A percentile compares a stretch with the other conserved stretches of the same genome.
These are phyloP conservation scores for Pachycephus smyrnensis DNA, from an alignment of 2,888 invertebrate genomes.

Conservation along the genomic window DNA sequence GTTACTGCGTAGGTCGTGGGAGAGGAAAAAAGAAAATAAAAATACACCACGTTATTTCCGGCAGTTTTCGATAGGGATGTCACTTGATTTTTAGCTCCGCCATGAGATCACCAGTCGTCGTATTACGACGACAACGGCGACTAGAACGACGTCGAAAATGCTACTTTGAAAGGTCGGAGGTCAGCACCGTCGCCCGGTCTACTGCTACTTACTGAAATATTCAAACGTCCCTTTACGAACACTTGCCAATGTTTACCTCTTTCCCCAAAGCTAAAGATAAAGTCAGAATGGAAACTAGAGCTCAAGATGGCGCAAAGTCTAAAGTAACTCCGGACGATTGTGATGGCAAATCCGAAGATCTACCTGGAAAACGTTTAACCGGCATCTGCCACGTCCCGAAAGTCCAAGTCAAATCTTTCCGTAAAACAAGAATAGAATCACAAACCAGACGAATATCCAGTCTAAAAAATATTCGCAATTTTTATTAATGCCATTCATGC, in stretches of 20 bases:
- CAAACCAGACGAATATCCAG: neutral
- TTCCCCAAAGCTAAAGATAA: neutral
- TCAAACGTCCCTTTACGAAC: slow-evolving; percentile 22
- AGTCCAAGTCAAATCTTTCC: neutral
- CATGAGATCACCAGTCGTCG: neutral
- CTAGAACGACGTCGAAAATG: neutral
- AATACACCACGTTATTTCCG: neutral
- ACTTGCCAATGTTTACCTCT: slow-evolving; percentile 21
- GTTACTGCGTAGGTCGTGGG: neutral
- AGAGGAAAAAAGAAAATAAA: neutral
- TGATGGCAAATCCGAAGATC: neutral
- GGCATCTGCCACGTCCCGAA: neutral
- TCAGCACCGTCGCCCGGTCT: slow-evolving; percentile 15
- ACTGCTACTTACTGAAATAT: slow-evolving; percentile 22
- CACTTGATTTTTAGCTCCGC: neutral
- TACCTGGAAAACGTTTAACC: neutral
- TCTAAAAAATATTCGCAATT: neutral
- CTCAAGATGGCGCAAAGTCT: neutral
- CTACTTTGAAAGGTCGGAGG: slow-evolving; percentile 26
- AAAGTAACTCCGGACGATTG: neutral
- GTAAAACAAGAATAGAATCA: neutral
- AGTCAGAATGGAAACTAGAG: neutral
- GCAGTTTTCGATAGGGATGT: neutral
- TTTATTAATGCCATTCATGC: neutral
- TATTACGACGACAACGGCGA: neutral